Evolutionary conservation across 2,888 invertebrate species (phyloP).

Genomic region (Altica lythri): DNA sequence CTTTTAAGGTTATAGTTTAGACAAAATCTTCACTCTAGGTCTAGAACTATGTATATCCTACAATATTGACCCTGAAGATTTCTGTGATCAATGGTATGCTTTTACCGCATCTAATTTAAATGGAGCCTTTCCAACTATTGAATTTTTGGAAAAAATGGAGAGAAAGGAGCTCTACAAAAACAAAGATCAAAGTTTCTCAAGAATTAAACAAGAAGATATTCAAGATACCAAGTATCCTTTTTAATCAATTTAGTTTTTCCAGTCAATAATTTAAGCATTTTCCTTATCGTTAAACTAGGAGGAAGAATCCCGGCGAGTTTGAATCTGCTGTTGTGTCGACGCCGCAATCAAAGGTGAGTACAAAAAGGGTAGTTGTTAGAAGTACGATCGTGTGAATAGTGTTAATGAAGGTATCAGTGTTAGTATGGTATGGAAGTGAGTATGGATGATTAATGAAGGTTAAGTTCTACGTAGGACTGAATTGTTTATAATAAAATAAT

Average conservation of each 20-base stretch:
- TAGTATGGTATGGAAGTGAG: too few species aligned
- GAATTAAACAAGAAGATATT: conserved; percentile 37
- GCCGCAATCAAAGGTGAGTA: conserved; percentile 38
- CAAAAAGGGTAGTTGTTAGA: too few species aligned
- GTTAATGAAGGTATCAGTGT: too few species aligned
- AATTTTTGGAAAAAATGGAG: conserved; percentile 66
- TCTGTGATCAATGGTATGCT: conserved; percentile 80
- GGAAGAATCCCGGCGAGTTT: conserved; percentile 11
- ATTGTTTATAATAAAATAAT: too few species aligned
- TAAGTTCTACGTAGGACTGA: too few species aligned
- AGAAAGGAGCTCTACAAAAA: conserved; percentile 66
- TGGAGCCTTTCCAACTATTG: conserved; percentile 65
- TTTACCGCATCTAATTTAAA: conserved; percentile 70
- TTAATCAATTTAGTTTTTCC: conserved; percentile 8
- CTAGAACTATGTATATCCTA: conserved; percentile 69
- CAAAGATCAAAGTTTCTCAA: conserved; percentile 37
- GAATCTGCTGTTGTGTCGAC: conserved; percentile 25
- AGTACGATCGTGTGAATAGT: too few species aligned
- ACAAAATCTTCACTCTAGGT: conserved; percentile 51
- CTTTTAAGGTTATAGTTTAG: conserved; percentile 4
- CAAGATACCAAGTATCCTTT: conserved; percentile 37
- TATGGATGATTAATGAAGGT: too few species aligned
- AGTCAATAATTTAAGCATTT: conserved; percentile 11
- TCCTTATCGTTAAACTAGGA: conserved; percentile 23
- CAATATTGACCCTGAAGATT: conserved; percentile 68